These are phyloP conservation scores for Macrostomum lignano DNA, from an alignment of 1,140 invertebrate genomes.

Conservation along the genomic window DNA sequence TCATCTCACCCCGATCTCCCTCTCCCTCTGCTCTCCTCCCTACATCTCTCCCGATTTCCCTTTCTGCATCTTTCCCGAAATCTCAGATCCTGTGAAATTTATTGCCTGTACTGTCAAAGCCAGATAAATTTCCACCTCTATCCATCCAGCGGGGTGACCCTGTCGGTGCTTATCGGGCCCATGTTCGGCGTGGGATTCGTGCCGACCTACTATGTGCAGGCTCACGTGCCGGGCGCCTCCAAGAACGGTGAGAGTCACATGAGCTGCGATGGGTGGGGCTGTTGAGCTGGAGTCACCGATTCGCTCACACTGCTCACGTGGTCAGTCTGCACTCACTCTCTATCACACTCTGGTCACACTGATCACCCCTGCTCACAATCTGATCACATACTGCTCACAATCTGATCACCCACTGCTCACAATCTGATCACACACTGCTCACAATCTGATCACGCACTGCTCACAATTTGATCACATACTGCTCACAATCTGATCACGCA, in stretches of 20 bases:
- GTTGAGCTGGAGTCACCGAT: slow-evolving; percentile 13
- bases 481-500: too few relatives aligned
- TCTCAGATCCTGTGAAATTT: background rate
- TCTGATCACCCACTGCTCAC: too few relatives aligned
- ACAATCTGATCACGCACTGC: too few relatives aligned
- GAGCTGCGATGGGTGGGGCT: slow-evolving; percentile 13
- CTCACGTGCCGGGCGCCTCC: slow-evolving; percentile 4
- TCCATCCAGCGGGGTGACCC: background rate
- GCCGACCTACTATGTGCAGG: slow-evolving; percentile 6
- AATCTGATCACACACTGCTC: too few relatives aligned
- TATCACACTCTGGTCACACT: too few relatives aligned
- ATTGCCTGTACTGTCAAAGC: background rate
- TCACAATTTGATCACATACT: too few relatives aligned
- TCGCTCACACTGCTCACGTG: slow-evolving; percentile 13
- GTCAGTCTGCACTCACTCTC: too few relatives aligned
- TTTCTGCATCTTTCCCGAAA: slow-evolving; percentile 6
- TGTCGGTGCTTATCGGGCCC: background rate
- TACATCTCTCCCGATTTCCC: too few relatives aligned
- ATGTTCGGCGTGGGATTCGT: slow-evolving; percentile 5
- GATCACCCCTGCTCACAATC: too few relatives aligned
- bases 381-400: too few relatives aligned
- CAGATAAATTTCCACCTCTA: background rate
- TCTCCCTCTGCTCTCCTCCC: too few relatives aligned
- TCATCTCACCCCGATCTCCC: too few relatives aligned
- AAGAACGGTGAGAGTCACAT: slow-evolving; percentile 6